Conservation (phyloP, 2,113 vertebrate genomes). For the Oreochromis aureus region DNA sequence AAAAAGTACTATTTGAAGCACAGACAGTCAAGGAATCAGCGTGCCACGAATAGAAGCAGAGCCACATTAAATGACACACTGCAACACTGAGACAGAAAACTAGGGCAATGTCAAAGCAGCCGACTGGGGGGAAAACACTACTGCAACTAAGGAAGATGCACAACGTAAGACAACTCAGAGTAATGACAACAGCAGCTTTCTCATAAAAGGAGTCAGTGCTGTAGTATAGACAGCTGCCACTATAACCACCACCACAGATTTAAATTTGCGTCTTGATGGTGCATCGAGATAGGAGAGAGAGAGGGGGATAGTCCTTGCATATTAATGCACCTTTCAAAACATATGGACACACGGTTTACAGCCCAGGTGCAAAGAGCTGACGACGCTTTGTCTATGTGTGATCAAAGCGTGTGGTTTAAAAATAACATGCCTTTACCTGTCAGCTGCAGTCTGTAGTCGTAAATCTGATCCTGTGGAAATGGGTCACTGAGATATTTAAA, state of each 20-base stretch:
- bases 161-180: background rate
- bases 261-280: background rate
- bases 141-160: background rate
- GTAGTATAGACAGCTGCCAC: background rate
- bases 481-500: constrained; percentile 32
- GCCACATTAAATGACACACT: constrained; percentile 6
- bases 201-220: background rate
- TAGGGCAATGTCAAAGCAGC: constrained; percentile 45
- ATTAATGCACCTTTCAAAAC: background rate
- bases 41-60: constrained; percentile 16
- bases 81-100: constrained; percentile 26
- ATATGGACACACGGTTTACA: background rate
- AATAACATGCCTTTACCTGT: constrained; percentile 30
- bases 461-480: constrained; percentile 43
- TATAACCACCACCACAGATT: background rate
- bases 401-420: constrained; percentile 13
- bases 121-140: background rate
- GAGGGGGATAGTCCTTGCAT: background rate
- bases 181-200: background rate
- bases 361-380: background rate
- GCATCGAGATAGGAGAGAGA: background rate
- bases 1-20: background rate
- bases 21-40: constrained; percentile 2
- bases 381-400: background rate
- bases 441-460: constrained; percentile 15